These are phyloP conservation scores for Drosophila sulfurigaster DNA, from an alignment of 1,140 invertebrate species.

Conservation along the genomic window DNA sequence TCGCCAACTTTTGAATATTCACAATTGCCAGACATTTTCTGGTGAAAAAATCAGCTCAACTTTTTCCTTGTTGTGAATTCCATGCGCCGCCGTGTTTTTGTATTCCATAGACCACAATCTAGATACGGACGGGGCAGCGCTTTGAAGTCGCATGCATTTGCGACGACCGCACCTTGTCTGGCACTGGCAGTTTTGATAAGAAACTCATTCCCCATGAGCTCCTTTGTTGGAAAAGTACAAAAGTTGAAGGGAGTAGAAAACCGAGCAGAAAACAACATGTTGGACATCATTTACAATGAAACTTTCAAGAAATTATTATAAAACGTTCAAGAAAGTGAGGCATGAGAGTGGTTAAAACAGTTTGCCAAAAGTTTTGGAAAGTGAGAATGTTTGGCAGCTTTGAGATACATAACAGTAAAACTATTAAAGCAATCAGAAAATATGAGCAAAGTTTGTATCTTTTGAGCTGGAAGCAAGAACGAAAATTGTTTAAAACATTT, in stretches of 20 bases:
- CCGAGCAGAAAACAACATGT: neutral
- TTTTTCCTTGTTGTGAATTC: conserved; percentile 32
- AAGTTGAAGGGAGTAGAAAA: conserved; percentile 4
- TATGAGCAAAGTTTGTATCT: neutral
- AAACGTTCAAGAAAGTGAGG: neutral
- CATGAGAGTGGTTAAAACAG: neutral
- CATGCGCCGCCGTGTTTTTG: conserved; percentile 2
- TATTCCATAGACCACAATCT: conserved; percentile 37
- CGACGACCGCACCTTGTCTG: conserved; percentile 42
- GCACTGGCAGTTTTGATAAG: conserved; percentile 36
- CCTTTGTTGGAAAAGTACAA: conserved; percentile 23
- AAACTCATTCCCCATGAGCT: conserved; percentile 7
- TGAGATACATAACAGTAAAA: neutral
- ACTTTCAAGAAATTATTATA: conserved; percentile 18
- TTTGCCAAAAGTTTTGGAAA: conserved; percentile 2
- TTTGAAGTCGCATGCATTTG: conserved; percentile 28
- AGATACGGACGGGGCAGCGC: conserved; percentile 20
- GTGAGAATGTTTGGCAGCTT: neutral
- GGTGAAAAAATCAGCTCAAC: conserved; percentile 22
- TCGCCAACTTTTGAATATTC: neutral
- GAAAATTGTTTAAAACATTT: neutral
- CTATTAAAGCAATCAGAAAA: conserved; percentile 1
- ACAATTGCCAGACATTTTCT: conserved; percentile 15
- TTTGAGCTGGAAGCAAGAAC: neutral
- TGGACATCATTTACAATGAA: conserved; percentile 4